phyloP scores from a whole-genome alignment of 2,888 invertebrate genomes.

The Phlogophora meticulosa region DNA sequence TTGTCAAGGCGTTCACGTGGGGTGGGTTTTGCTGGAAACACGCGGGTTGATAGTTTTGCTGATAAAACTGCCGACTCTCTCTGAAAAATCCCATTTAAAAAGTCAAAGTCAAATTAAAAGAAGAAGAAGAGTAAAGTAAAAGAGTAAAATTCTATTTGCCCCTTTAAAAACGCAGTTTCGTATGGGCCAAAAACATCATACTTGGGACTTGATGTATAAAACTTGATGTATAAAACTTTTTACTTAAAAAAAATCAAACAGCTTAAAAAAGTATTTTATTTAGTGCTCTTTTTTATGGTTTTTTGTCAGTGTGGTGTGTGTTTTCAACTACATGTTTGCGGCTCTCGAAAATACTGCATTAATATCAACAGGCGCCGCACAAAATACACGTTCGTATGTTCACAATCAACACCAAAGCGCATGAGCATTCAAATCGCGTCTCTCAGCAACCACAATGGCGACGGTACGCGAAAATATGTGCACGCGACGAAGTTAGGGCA shows the following conservation, averaged over 20 bases:
- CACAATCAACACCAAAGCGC: slow-evolving; percentile 56
- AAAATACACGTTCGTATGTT: slow-evolving; percentile 40
- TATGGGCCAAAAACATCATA: no score
- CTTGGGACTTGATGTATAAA: no score
- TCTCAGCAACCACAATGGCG: slow-evolving; percentile 79
- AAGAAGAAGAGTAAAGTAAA: no score
- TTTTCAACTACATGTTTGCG: neutral
- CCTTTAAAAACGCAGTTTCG: no score
- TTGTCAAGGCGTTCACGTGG: slow-evolving; percentile 32
- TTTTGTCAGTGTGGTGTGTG: no score
- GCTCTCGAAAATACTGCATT: neutral
- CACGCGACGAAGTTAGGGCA: slow-evolving; percentile 74
- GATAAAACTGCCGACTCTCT: neutral
- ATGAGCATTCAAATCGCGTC: slow-evolving; percentile 82
- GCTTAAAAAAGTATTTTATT: no score
- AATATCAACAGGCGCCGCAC: slow-evolving; percentile 2
- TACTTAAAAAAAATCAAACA: no score
- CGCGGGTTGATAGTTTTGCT: slow-evolving; percentile 14
- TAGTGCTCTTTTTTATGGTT: no score
- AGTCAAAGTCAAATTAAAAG: no score
- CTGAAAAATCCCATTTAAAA: no score
- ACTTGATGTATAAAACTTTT: no score
- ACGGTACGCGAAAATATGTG: slow-evolving; percentile 86
- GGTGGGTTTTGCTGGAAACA: slow-evolving; percentile 52
- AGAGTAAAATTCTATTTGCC: no score